phyloP scores from a whole-genome alignment of 23 tunicate species.

The Halocynthia aurantium region DNA sequence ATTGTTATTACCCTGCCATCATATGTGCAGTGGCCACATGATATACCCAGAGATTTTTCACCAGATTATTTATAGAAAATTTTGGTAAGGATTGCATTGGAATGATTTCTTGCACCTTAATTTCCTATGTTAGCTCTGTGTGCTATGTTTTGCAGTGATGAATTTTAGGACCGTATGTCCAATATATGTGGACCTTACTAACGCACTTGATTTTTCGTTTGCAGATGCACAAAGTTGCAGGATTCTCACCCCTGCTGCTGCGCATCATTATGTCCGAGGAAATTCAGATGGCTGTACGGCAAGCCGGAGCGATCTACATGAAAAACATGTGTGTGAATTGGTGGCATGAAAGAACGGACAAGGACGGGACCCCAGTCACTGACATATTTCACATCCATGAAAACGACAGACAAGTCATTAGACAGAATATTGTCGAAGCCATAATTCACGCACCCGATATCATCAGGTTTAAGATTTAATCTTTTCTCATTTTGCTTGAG shows the following conservation, averaged over 20 bases:
- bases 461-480: slow-evolving; percentile 32
- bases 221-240: slow-evolving; percentile 86
- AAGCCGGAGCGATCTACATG: slow-evolving; percentile 92
- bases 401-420: slow-evolving; percentile 63
- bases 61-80: no score
- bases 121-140: no score
- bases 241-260: slow-evolving; percentile 79
- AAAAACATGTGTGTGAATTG: slow-evolving; percentile 82
- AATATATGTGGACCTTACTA: no score
- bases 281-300: slow-evolving; percentile 73
- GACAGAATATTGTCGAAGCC: slow-evolving; percentile 95
- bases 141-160: no score
- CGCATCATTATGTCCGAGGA: slow-evolving; percentile 86
- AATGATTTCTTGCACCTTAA: no score
- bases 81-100: no score
- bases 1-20: no score
- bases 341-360: slow-evolving; percentile 58
- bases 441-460: slow-evolving; percentile 91
- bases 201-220: neutral
- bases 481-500: neutral
- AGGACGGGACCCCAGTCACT: slow-evolving; percentile 49
- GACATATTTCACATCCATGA: slow-evolving; percentile 89
- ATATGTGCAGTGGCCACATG: no score
- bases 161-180: no score
- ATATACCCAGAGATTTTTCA: no score